Percentiles rank a stretch among this genome's conserved stretches.
phyloP scores from a whole-genome alignment of 2,797 vertebrate genomes.

The Silurus lanzhouensis region DNA sequence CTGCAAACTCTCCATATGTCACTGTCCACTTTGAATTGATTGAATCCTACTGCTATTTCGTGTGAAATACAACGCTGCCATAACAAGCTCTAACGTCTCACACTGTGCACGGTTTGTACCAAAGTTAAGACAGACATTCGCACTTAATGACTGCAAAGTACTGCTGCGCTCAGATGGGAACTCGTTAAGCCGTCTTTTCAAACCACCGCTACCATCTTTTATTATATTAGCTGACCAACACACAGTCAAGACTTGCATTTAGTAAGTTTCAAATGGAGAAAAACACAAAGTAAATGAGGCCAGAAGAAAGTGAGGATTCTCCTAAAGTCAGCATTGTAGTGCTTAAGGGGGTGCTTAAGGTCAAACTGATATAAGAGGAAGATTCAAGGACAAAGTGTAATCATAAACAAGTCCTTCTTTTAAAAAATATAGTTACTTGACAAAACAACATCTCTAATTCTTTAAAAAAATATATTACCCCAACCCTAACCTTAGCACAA shows the following conservation, averaged over 20 bases:
- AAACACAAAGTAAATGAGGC: slow-evolving; percentile 51
- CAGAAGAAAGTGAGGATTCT: slow-evolving; percentile 20
- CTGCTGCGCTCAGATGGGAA: slow-evolving; percentile 49
- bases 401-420: background rate
- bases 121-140: slow-evolving; percentile 62
- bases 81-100: slow-evolving; percentile 64
- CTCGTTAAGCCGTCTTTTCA: slow-evolving; percentile 30
- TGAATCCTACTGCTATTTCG: slow-evolving; percentile 40
- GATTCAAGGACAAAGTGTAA: background rate
- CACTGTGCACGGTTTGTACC: slow-evolving; percentile 60
- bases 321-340: background rate
- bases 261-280: slow-evolving; percentile 26
- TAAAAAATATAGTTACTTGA: background rate
- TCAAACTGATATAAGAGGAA: background rate
- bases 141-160: slow-evolving; percentile 52
- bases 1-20: slow-evolving; percentile 66
- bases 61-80: slow-evolving; percentile 51
- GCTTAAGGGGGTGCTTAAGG: slow-evolving; percentile 3
- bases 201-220: slow-evolving; percentile 2
- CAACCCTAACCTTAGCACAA: background rate
- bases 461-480: background rate
- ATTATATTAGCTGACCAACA: slow-evolving; percentile 15
- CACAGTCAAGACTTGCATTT: slow-evolving; percentile 14
- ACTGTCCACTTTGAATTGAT: slow-evolving; percentile 54
- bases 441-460: background rate